Evolutionary conservation across 2,113 vertebrate species (phyloP), one percentile per base, ranked within the genome.

Genomic region (Mustelus asterias): DNA sequence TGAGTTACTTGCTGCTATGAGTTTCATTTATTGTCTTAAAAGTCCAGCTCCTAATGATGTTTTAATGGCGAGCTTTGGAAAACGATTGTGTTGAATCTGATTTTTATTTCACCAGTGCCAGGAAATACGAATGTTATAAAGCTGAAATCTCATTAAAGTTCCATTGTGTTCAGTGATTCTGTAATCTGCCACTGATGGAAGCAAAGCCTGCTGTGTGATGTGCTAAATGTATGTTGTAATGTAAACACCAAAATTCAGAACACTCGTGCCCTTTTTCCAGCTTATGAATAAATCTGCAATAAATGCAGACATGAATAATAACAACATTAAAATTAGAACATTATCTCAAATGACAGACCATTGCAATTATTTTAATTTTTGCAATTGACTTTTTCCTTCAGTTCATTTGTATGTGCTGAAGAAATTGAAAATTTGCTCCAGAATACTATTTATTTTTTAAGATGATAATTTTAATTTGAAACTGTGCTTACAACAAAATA

Each of bases 251-350:
- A 95, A 26, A 95, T 44, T 95, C 22, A 41, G 69, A 95, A 37
- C 60, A 93, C 60, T 93, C 89, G 65, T n/a, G 58, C 44, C 70
- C 67, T 70, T 54, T 95, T 95, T 72, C 69, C 65, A 95, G 67
- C 26, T 44, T 76, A 70, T 72, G 65, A 95, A 95, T 95, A 95
- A 72, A 76, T 72, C 94, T 70, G 94, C 24, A 95, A 95, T 72
- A 95, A 95, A 95, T 95, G 69, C 67, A 54, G 69, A 54, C 94
- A 72, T 95, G 94, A 76, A 72, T 95, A 95, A 95, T 54, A 95
- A 95, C 67, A 94, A 94, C 98, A 98, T 98, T 98, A 98, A 98
- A 98, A 98, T 98, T 98, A 97, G 97, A 97, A 98, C 98, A 98
- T 98, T 98, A 98, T 98, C 97, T 72, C 94, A 95, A 98, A 98